Evolutionary conservation across 2,888 invertebrate species (phyloP).

Genomic region (Luperina nickerlii): DNA sequence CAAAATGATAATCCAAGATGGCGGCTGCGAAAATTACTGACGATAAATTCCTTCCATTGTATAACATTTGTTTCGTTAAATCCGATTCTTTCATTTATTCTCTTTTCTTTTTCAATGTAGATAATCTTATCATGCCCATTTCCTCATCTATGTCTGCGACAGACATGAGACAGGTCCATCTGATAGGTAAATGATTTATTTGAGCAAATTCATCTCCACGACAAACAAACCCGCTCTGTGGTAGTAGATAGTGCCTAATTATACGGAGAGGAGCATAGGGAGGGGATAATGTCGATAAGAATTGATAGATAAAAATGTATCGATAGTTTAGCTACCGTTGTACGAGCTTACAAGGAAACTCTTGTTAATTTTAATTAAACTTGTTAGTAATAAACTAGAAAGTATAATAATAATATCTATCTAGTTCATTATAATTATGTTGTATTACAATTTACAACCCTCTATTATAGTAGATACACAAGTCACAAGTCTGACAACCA

Average conservation of each 20-base stretch:
- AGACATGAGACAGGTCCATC: neutral
- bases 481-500: too few relatives aligned
- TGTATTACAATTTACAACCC: too few relatives aligned
- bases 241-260: conserved; percentile 63
- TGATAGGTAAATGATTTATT: conserved; percentile 41
- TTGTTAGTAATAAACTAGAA: neutral
- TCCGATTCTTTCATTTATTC: neutral
- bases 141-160: conserved; percentile 4
- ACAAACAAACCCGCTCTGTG: conserved; percentile 51
- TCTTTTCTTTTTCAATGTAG: neutral
- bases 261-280: conserved; percentile 50
- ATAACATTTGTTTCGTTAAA: neutral
- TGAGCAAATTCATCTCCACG: conserved; percentile 44
- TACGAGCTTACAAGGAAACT: neutral
- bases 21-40: neutral
- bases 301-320: neutral
- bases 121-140: neutral
- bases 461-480: too few relatives aligned
- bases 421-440: too few relatives aligned
- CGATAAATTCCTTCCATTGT: neutral
- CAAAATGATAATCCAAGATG: too few relatives aligned
- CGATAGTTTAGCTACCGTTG: neutral
- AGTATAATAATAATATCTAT: too few relatives aligned
- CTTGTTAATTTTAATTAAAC: too few relatives aligned
- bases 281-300: conserved; percentile 40